phyloP scores from a whole-genome alignment of 2,888 invertebrate genomes.

The Syrphus vitripennis region DNA sequence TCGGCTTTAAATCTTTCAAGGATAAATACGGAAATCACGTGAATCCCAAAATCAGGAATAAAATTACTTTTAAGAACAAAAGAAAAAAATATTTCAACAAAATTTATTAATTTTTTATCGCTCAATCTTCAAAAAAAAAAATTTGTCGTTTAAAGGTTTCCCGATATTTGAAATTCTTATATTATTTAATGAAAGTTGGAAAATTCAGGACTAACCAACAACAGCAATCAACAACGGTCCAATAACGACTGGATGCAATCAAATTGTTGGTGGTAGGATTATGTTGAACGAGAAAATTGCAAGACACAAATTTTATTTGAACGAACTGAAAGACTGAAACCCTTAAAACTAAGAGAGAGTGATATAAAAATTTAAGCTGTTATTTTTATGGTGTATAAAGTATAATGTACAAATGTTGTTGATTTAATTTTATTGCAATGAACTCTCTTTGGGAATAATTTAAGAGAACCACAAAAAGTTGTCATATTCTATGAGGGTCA shows the following conservation, averaged over 20 bases:
- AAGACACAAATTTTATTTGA: not conserved
- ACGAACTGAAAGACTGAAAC: not conserved
- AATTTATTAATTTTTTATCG: no score
- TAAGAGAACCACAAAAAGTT: not conserved
- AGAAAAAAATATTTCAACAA: no score
- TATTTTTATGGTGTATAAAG: not conserved
- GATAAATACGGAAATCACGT: not conserved
- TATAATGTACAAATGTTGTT: no score
- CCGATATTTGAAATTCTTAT: no score
- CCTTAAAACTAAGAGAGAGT: not conserved
- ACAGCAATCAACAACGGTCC: constrained; percentile 6
- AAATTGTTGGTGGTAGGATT: constrained; percentile 3
- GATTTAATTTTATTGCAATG: not conserved
- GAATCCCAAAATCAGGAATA: not conserved
- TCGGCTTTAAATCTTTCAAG: not conserved
- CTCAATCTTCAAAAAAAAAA: no score
- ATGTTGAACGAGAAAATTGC: not conserved
- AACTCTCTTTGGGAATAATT: not conserved
- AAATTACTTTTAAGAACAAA: not conserved
- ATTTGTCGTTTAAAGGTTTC: not conserved
- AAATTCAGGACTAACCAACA: not conserved
- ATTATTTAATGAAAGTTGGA: not conserved
- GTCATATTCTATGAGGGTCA: not conserved
- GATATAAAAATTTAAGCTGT: not conserved
- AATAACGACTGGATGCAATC: not conserved